A percentile compares a stretch with the other conserved stretches of the same genome.
phyloP scores from a whole-genome alignment of 2,797 vertebrate genomes.

The Argentina silus region DNA sequence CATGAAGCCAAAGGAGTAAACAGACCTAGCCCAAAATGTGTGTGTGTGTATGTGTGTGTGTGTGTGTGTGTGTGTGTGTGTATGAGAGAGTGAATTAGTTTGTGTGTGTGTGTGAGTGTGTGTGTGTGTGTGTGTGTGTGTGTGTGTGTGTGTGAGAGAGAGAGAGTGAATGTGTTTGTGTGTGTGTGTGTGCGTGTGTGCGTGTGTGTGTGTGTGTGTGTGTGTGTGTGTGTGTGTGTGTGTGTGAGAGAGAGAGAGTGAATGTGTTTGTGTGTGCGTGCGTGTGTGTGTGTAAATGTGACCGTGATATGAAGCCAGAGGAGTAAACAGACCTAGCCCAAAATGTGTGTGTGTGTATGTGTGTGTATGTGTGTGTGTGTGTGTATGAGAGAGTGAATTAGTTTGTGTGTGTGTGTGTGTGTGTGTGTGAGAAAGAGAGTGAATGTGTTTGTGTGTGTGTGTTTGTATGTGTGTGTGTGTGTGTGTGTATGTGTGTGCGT shows the following conservation, averaged over 20 bases:
- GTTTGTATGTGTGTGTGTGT: background rate
- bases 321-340: too few species aligned
- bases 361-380: too few species aligned
- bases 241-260: too few species aligned
- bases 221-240: background rate
- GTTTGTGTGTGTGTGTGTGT: too few species aligned
- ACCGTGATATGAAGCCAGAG: too few species aligned
- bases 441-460: background rate
- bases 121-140: background rate
- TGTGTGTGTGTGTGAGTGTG: background rate
- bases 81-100: too few species aligned
- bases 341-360: too few species aligned
- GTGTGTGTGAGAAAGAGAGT: too few species aligned
- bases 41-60: too few species aligned
- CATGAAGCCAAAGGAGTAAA: too few species aligned
- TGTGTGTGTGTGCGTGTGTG: background rate
- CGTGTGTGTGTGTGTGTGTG: background rate
- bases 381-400: too few species aligned
- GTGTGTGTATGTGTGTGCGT: background rate
- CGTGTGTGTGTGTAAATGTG: background rate
- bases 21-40: too few species aligned
- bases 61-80: background rate
- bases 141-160: background rate
- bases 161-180: background rate
- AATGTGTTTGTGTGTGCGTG: background rate